A percentile compares a stretch with the other conserved stretches of the same genome.
These are phyloP conservation scores for Pinna nobilis DNA, from an alignment of 1,140 invertebrate species.

Conservation along the genomic window DNA sequence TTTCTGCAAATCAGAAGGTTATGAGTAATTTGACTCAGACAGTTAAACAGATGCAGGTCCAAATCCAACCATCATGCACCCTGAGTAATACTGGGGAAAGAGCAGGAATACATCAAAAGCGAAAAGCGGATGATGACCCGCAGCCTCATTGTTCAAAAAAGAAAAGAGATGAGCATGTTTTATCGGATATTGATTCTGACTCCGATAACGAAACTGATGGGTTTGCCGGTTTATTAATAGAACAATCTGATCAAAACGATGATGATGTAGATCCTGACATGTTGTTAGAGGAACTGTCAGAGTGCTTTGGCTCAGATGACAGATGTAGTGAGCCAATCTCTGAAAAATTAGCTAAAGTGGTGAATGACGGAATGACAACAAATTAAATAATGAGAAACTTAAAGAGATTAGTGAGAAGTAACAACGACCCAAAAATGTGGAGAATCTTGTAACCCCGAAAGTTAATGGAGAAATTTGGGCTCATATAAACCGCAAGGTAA, in stretches of 20 bases:
- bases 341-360: background rate
- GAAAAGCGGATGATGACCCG: no score
- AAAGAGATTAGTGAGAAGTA: background rate
- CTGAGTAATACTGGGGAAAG: background rate
- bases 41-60: background rate
- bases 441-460: background rate
- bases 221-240: background rate
- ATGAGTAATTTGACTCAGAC: background rate
- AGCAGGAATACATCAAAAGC: no score
- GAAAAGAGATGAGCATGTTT: background rate
- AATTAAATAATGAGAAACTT: background rate
- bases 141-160: background rate
- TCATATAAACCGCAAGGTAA: background rate
- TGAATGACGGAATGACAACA: background rate
- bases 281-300: no score
- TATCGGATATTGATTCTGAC: no score
- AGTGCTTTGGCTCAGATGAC: background rate
- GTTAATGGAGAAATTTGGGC: background rate
- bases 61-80: background rate
- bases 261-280: background rate
- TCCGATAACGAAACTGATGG: no score
- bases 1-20: background rate
- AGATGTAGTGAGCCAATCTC: background rate
- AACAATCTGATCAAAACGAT: background rate
- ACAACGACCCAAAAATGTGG: background rate